A percentile compares a stretch with the other conserved stretches of the same genome.
These are phyloP conservation scores for Parus major DNA, from an alignment of 2,113 vertebrate genomes.

Conservation along the genomic window DNA sequence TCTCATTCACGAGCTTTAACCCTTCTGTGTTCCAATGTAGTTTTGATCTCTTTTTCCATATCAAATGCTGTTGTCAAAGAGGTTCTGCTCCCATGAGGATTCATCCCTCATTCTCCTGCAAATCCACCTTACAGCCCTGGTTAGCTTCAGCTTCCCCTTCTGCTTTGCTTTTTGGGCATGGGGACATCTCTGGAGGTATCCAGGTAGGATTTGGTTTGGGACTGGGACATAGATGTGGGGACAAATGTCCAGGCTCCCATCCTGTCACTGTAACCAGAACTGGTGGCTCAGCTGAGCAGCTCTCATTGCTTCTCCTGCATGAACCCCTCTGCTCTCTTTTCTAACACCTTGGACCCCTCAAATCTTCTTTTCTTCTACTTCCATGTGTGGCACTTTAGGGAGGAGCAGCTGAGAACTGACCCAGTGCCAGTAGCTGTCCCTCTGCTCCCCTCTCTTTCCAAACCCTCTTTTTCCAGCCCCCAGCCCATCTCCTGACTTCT, in stretches of 20 bases:
- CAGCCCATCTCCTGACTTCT: neutral
- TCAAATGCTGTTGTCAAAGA: neutral
- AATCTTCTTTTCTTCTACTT: neutral
- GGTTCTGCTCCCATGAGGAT: neutral
- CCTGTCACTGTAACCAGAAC: no score
- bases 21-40: neutral
- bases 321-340: neutral
- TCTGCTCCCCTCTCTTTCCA: neutral
- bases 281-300: neutral
- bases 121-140: neutral
- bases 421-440: neutral
- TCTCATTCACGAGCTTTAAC: conserved; percentile 43
- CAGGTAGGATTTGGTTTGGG: neutral
- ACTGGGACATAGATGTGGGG: rapidly evolving
- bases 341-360: neutral
- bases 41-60: neutral
- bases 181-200: neutral
- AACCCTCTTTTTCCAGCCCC: neutral
- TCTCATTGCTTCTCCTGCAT: neutral
- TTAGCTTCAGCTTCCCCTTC: neutral
- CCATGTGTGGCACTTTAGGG: neutral
- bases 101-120: neutral
- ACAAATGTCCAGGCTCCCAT: neutral
- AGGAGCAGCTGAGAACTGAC: neutral
- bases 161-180: neutral